Evolutionary conservation across 2,797 vertebrate genomes (phyloP).

Genomic region (Lithobates pipiens): DNA sequence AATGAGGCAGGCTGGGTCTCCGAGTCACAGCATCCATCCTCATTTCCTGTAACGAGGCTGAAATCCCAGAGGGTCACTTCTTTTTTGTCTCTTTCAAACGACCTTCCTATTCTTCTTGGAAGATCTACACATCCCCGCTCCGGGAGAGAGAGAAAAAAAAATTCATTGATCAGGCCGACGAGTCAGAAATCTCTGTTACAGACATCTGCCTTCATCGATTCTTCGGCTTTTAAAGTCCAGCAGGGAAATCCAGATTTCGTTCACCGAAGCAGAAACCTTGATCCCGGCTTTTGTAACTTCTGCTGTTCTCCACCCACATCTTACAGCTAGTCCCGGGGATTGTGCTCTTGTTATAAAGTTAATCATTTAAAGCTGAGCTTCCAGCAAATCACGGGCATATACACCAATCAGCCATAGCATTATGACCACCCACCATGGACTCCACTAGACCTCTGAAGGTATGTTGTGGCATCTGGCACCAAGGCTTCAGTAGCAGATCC

Average conservation of each 20-base stretch:
- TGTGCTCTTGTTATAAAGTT: too few relatives aligned
- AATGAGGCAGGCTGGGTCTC: not conserved
- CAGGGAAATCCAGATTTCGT: not conserved
- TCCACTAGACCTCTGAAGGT: too few relatives aligned
- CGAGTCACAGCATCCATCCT: not conserved
- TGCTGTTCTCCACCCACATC: not conserved
- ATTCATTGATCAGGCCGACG: slow-evolving; percentile 3
- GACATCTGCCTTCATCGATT: slow-evolving; percentile 10
- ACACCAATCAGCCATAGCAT: too few relatives aligned
- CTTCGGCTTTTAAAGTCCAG: not conserved
- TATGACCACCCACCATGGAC: too few relatives aligned
- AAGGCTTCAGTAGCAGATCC: too few relatives aligned
- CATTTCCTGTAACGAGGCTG: not conserved
- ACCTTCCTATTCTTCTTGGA: slow-evolving; percentile 36
- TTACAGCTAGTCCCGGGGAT: too few relatives aligned
- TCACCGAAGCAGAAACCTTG: not conserved
- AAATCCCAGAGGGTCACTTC: not conserved
- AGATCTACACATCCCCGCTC: slow-evolving; percentile 6
- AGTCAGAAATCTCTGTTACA: slow-evolving; percentile 25
- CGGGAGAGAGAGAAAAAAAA: too few relatives aligned
- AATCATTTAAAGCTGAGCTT: too few relatives aligned
- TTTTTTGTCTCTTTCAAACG: slow-evolving; percentile 16
- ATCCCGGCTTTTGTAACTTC: too few relatives aligned
- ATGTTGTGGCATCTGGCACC: too few relatives aligned
- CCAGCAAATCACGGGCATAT: too few relatives aligned